A percentile compares a stretch with the other conserved stretches of the same genome.
Evolutionary conservation across 1,140 invertebrate species (phyloP).

Genomic region (Diabrotica virgifera): DNA sequence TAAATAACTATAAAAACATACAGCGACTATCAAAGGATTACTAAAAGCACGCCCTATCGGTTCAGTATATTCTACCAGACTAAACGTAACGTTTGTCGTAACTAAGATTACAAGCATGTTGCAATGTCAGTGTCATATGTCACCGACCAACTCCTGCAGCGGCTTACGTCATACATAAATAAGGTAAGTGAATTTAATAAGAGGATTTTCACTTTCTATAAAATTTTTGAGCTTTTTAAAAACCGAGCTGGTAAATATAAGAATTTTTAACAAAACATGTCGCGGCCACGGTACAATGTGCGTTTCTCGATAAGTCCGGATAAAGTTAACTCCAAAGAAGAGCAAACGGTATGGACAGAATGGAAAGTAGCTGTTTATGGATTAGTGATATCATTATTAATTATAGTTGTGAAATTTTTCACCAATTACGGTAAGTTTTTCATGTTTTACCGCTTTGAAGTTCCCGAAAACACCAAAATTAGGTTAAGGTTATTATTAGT

Average conservation of each 20-base stretch:
- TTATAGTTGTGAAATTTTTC: conserved; percentile 35
- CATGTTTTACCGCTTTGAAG: background rate
- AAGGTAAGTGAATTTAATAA: conserved; percentile 28
- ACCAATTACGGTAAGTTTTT: conserved; percentile 35
- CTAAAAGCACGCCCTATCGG: too few species aligned
- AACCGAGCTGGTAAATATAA: background rate
- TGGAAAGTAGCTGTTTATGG: conserved; percentile 36
- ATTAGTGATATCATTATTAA: conserved; percentile 35
- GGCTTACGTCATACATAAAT: conserved; percentile 21
- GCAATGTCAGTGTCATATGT: too few species aligned
- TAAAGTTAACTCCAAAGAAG: conserved; percentile 22
- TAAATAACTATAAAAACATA: too few species aligned
- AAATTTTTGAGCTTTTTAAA: background rate
- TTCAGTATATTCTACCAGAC: too few species aligned
- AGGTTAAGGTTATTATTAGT: conserved; percentile 11
- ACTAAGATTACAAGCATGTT: too few species aligned
- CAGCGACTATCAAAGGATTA: too few species aligned
- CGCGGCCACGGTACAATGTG: conserved; percentile 25
- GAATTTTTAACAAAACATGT: conserved; percentile 18
- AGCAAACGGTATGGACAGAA: conserved; percentile 29
- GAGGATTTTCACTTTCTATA: conserved; percentile 2
- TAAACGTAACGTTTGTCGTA: too few species aligned
- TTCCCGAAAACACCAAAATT: conserved; percentile 5
- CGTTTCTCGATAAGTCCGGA: conserved; percentile 18
- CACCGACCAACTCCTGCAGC: too few species aligned